phyloP scores from a whole-genome alignment of 2,113 vertebrate species.

The Piaya cayana region DNA sequence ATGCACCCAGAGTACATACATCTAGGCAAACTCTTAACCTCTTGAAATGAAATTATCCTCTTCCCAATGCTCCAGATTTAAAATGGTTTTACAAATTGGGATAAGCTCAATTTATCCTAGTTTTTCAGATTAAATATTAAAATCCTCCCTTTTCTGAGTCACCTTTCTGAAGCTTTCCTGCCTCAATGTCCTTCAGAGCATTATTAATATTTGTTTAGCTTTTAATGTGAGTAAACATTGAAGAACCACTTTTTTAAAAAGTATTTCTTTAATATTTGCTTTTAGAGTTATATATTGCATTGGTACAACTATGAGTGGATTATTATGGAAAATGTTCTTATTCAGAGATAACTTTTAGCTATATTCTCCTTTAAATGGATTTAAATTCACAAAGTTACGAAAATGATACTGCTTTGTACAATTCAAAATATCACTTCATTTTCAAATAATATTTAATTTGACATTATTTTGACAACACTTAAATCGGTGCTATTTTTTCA shows the following conservation, averaged over 20 bases:
- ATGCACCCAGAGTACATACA: background rate
- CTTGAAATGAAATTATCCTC: slow-evolving; percentile 59
- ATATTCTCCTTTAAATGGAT: background rate
- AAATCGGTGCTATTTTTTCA: background rate
- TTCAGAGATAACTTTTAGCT: background rate
- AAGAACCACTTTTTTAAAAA: background rate
- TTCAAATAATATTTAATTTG: background rate
- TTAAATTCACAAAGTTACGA: background rate
- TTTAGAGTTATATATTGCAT: background rate
- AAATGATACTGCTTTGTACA: background rate
- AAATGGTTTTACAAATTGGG: slow-evolving; percentile 61
- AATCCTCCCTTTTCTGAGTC: slow-evolving; percentile 39
- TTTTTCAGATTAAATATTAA: slow-evolving; percentile 66
- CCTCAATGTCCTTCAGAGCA: slow-evolving; percentile 37
- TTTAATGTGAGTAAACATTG: background rate
- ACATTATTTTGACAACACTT: background rate
- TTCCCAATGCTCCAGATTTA: slow-evolving; percentile 43
- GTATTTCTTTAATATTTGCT: background rate
- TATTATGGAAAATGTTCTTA: background rate
- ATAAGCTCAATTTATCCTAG: slow-evolving; percentile 71
- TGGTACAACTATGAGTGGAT: background rate
- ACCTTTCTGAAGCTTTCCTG: slow-evolving; percentile 34
- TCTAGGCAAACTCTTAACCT: background rate
- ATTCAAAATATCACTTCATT: background rate
- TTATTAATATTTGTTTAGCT: background rate